Evolutionary conservation across 2,113 vertebrate genomes (phyloP).

Genomic region (Ibidorhyncha struthersii): DNA sequence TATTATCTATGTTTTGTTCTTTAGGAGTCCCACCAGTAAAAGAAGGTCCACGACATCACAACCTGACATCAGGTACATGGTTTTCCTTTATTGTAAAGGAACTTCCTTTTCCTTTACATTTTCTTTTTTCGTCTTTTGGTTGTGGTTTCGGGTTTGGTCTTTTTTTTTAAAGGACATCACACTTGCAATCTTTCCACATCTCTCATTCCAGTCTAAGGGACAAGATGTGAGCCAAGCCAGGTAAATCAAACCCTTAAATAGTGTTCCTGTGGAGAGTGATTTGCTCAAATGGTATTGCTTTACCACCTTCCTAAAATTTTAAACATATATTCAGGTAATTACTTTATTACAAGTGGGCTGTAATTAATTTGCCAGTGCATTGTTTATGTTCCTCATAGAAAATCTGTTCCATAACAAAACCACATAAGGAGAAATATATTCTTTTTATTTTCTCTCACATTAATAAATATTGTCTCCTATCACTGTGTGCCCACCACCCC

Average conservation of each 20-base stretch:
- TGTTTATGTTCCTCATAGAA: not conserved
- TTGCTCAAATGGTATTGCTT: not conserved
- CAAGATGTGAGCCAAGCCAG: not conserved
- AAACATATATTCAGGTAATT: not conserved
- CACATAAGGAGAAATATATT: not conserved
- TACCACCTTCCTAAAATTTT: not conserved
- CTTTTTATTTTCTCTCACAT: not conserved
- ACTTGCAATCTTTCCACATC: not conserved
- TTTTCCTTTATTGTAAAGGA: not conserved
- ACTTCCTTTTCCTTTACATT: not conserved
- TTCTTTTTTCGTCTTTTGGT: not conserved
- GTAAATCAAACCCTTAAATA: not conserved
- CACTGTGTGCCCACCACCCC: not conserved
- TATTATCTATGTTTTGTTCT: not conserved
- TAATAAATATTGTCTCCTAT: not conserved
- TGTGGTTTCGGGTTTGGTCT: not conserved
- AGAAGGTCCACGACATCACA: slow-evolving; percentile 53
- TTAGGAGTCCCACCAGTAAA: slow-evolving; percentile 22
- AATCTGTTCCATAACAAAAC: not conserved
- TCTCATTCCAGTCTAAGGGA: not conserved
- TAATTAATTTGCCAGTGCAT: not conserved
- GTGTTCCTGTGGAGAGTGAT: not conserved
- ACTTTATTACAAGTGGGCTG: not conserved
- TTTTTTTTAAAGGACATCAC: not conserved
- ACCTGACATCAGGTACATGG: slow-evolving; percentile 68